Evolutionary conservation across 2,888 invertebrate species (phyloP).

Genomic region (Chloroclystis v-ata): DNA sequence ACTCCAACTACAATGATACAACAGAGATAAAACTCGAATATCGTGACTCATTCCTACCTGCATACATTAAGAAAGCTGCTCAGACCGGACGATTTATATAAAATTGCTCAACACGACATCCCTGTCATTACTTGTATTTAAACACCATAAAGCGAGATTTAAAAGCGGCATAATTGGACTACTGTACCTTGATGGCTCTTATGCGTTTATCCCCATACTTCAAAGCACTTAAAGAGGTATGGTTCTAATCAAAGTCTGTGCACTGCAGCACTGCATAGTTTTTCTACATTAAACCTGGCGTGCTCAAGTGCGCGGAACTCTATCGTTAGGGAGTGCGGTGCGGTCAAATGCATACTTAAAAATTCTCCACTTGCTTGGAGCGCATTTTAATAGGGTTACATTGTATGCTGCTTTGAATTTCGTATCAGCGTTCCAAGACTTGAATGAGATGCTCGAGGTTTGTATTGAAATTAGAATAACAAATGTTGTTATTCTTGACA

Average conservation of each 20-base stretch:
- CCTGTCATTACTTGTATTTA: constrained; percentile 12
- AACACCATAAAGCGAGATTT: constrained; percentile 21
- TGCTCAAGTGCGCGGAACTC: constrained; percentile 51
- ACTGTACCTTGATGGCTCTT: constrained; percentile 26
- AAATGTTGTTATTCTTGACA: too few relatives aligned
- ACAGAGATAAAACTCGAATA: constrained; percentile 29
- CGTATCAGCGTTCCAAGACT: too few relatives aligned
- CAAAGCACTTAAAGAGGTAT: constrained; percentile 24
- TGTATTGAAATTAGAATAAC: too few relatives aligned
- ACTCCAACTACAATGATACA: constrained; percentile 1
- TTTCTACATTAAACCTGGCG: constrained; percentile 31
- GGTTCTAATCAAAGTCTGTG: constrained; percentile 30
- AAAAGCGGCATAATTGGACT: constrained; percentile 22
- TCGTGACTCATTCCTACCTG: constrained; percentile 25
- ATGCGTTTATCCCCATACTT: constrained; percentile 28
- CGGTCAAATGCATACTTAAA: constrained; percentile 26
- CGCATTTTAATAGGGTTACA: background rate
- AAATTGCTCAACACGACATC: constrained; percentile 12
- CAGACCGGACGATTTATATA: constrained; percentile 11
- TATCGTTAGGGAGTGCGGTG: constrained; percentile 36
- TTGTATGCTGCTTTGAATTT: too few relatives aligned
- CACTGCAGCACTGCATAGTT: constrained; percentile 23
- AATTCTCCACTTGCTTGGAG: constrained; percentile 9
- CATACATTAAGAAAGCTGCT: constrained; percentile 14
- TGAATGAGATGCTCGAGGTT: too few relatives aligned